Evolutionary conservation across 2,113 vertebrate genomes (phyloP).

Genomic region (Labeo catla): DNA sequence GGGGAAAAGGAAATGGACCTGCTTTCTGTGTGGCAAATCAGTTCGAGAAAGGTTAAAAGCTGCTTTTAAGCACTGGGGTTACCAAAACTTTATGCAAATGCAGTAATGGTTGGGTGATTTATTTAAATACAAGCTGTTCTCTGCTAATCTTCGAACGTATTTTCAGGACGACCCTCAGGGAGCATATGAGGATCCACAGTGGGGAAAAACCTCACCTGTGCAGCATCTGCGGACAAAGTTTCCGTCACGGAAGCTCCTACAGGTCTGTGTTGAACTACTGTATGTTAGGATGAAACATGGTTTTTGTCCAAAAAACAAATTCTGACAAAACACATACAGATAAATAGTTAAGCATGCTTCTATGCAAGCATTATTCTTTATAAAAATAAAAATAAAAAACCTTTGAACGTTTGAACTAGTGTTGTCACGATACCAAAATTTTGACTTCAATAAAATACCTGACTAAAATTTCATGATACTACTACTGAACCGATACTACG

Average conservation of each 20-base stretch:
- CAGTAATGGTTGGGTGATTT: neutral
- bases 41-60: slow-evolving; percentile 89
- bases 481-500: too few species aligned
- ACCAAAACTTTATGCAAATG: neutral
- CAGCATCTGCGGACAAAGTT: slow-evolving; percentile 97
- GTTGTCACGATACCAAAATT: too few species aligned
- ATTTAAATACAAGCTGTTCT: neutral
- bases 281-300: neutral
- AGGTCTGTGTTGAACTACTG: slow-evolving; percentile 73
- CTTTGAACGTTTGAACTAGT: too few species aligned
- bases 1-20: slow-evolving; percentile 97
- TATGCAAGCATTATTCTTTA: too few species aligned
- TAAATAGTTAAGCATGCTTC: neutral
- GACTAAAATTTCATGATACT: too few species aligned
- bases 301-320: neutral
- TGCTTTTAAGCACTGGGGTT: neutral
- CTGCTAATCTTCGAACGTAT: neutral
- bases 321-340: neutral
- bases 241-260: slow-evolving; percentile 97
- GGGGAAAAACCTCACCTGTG: slow-evolving; percentile 98
- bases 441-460: too few species aligned
- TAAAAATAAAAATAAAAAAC: too few species aligned
- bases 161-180: slow-evolving; percentile 90
- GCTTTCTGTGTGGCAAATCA: slow-evolving; percentile 94
- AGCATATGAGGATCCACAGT: slow-evolving; percentile 96